Evolutionary conservation across 2,797 vertebrate species (phyloP), one percentile per base, ranked within the genome.

Genomic region (Enteromius anoplus): DNA sequence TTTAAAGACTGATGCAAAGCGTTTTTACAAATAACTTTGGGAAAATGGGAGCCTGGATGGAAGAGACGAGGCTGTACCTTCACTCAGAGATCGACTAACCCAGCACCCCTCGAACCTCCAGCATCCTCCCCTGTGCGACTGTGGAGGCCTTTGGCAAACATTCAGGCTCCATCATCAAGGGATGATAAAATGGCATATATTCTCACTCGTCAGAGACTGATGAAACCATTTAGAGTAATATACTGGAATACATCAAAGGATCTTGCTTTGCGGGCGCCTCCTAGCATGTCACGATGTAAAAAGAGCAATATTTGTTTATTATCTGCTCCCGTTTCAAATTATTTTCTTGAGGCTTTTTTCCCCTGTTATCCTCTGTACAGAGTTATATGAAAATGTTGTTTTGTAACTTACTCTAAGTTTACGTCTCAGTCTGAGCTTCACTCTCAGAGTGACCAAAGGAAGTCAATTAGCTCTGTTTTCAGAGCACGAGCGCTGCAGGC

Each of bases 1-100:
- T 95, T 94, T 94, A 94, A 92, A 93, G 94, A 93, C 93, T 92
- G 94, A 94, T 93, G 94, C 92, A 91, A 91, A 90, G 92, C 92
- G 86, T 91, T 93, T 91, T 93, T 93, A 92, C 93, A 94, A 94
- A 93, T 92, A 94, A 93, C 92, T 91, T 88, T 87, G 88, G 89
- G 90, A 89, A 91, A 90, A 90, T 88, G 86, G 90, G 79, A 90
- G 88, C 49, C 80, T 87, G 81, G 55, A 77, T 81, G 75, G 73
- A 82, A 60, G 79, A 80, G 78, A 84, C 77, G 45, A 71, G 78
- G 84, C 81, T 83, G 85, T 85, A 64, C 53, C 71, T 75, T 45
- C 68, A 78, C 77, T 78, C 87, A 88, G 85, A 84, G 68, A 85
- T 55, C 87, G 83, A 85, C 81, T 86, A 86, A 87, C 85, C 85